Percentiles rank a stretch among this genome's conserved stretches.
These are phyloP conservation scores for Prionace glauca DNA, from an alignment of 2,797 vertebrate species.

Conservation along the genomic window DNA sequence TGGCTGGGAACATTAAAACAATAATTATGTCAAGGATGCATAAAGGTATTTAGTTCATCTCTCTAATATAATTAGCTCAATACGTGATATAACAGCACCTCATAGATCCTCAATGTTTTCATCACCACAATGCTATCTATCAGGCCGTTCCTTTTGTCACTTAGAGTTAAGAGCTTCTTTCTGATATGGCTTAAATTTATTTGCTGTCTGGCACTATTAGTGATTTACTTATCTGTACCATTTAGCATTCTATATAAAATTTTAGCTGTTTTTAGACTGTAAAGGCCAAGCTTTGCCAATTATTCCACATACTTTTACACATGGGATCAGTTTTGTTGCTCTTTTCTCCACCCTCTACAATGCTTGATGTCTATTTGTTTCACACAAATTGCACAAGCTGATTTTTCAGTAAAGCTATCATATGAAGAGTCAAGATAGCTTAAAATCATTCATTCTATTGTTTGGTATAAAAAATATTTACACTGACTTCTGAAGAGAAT, in stretches of 20 bases:
- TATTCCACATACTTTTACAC: neutral
- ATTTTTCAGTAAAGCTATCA: neutral
- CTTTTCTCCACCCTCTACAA: neutral
- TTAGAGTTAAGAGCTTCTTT: neutral
- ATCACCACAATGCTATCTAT: neutral
- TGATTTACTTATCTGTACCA: neutral
- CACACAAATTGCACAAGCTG: neutral
- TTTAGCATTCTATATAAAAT: neutral
- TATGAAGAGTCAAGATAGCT: neutral
- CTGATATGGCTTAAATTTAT: neutral
- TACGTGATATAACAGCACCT: neutral
- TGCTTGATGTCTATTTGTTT: neutral
- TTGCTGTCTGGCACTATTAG: neutral
- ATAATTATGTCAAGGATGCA: neutral
- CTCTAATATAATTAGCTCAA: neutral
- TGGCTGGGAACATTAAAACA: neutral
- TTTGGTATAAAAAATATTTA: neutral
- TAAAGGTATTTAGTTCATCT: neutral
- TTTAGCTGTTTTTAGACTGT: neutral
- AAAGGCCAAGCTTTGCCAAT: neutral
- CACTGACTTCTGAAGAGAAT: neutral
- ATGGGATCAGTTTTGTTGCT: neutral
- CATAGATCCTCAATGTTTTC: neutral
- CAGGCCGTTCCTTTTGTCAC: neutral
- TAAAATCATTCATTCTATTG: neutral